Evolutionary conservation across 2,888 invertebrate genomes (phyloP).

Genomic region (Diabrotica balteata): DNA sequence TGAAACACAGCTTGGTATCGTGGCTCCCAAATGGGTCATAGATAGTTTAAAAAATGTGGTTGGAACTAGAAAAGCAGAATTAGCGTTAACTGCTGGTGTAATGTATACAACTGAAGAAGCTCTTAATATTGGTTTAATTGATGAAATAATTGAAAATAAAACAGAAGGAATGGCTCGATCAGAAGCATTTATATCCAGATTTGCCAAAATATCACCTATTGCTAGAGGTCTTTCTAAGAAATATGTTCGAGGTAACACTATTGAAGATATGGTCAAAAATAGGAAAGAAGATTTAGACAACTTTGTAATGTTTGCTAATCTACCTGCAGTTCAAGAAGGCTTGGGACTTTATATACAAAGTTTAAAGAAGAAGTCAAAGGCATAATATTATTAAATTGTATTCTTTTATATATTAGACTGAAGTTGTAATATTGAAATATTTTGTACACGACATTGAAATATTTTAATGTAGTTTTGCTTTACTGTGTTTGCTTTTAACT

Average conservation of each 20-base stretch:
- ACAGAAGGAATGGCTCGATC: slow-evolving; percentile 73
- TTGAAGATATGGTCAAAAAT: slow-evolving; percentile 56
- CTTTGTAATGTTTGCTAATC: slow-evolving; percentile 68
- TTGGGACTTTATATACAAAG: slow-evolving; percentile 75
- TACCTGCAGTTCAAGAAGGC: slow-evolving; percentile 74
- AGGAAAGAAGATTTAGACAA: slow-evolving; percentile 69
- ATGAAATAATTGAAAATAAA: slow-evolving; percentile 74
- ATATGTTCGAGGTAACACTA: slow-evolving; percentile 61
- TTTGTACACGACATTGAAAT: too few relatives aligned
- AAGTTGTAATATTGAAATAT: too few relatives aligned
- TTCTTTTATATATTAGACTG: background rate
- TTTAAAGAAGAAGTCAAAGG: slow-evolving; percentile 66
- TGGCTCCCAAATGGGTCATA: slow-evolving; percentile 80
- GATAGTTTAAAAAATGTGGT: slow-evolving; percentile 69
- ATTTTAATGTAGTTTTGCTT: too few relatives aligned
- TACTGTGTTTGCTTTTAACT: too few relatives aligned
- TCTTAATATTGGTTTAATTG: slow-evolving; percentile 75
- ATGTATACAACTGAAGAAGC: slow-evolving; percentile 82
- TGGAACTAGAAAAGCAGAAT: slow-evolving; percentile 74
- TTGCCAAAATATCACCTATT: slow-evolving; percentile 69
- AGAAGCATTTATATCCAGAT: slow-evolving; percentile 70
- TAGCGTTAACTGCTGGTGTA: slow-evolving; percentile 76
- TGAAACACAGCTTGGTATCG: slow-evolving; percentile 84
- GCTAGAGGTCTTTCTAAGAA: slow-evolving; percentile 69
- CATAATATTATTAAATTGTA: background rate